Conservation (phyloP, 2,888 invertebrate species). For the Agonopterix arenella region DNA sequence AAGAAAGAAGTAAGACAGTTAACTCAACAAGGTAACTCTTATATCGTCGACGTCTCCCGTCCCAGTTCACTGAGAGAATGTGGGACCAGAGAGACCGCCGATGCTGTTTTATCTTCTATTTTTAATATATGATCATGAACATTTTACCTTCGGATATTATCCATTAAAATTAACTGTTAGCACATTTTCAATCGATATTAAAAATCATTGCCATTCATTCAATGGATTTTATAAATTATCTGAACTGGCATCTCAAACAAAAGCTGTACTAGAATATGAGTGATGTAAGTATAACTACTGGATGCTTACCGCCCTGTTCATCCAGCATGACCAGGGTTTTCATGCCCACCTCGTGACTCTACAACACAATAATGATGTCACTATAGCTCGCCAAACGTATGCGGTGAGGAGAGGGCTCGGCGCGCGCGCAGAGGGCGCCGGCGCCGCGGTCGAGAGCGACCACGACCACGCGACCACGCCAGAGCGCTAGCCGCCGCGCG, state of each 20-base stretch:
- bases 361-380: constrained; percentile 83
- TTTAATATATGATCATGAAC: constrained; percentile 60
- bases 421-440: constrained; percentile 6
- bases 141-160: constrained; percentile 62
- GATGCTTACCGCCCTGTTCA: constrained; percentile 99
- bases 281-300: constrained; percentile 74
- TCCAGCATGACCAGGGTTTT: constrained; percentile 99
- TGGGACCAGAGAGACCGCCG: constrained; percentile 37
- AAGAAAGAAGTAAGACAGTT: constrained; percentile 48
- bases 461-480: background rate
- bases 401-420: constrained; percentile 46
- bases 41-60: constrained; percentile 28
- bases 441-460: constrained; percentile 24
- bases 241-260: constrained; percentile 69
- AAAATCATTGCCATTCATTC: constrained; percentile 60
- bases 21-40: constrained; percentile 41
- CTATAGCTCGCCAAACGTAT: constrained; percentile 74
- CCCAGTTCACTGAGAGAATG: constrained; percentile 29
- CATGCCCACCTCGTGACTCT: constrained; percentile 99
- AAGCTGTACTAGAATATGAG: constrained; percentile 72
- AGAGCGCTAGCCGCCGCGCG: constrained; percentile 14
- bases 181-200: constrained; percentile 55
- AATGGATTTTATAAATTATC: constrained; percentile 51
- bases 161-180: constrained; percentile 65
- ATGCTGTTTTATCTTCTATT: constrained; percentile 46